Conservation (phyloP, 2,888 invertebrate genomes). For the Lepidocyrtinus sp. region DNA sequence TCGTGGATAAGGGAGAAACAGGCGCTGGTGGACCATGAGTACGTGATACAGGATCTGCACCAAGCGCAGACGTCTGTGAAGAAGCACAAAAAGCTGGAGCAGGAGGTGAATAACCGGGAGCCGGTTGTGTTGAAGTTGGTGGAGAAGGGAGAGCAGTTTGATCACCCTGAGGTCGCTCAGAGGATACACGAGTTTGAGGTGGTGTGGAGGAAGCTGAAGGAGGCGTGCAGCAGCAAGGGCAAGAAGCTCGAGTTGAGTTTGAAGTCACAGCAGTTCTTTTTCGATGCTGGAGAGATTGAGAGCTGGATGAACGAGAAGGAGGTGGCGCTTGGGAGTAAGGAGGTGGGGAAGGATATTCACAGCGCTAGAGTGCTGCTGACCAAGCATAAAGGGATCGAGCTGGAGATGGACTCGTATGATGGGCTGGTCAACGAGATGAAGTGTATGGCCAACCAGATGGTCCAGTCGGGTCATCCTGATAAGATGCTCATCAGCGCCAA, state of each 20-base stretch:
- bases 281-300: conserved; percentile 93
- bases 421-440: conserved; percentile 95
- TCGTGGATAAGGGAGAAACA: conserved; percentile 94
- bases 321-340: conserved; percentile 85
- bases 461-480: conserved; percentile 86
- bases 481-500: conserved; percentile 80
- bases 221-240: conserved; percentile 81
- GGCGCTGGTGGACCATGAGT: not conserved
- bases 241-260: conserved; percentile 87
- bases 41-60: conserved; percentile 83
- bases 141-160: not conserved
- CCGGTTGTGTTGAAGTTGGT: conserved; percentile 75
- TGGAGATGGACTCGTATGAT: conserved; percentile 92
- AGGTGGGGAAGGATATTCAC: conserved; percentile 89
- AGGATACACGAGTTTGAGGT: conserved; percentile 74
- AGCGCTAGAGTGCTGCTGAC: conserved; percentile 93
- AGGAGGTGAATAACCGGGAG: conserved; percentile 89
- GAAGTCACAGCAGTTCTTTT: conserved; percentile 92
- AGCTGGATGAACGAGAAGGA: conserved; percentile 93
- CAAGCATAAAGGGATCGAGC: conserved; percentile 92
- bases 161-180: conserved; percentile 1
- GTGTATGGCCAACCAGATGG: conserved; percentile 86
- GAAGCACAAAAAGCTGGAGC: conserved; percentile 93
- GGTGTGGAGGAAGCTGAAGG: conserved; percentile 83
- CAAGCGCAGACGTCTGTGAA: conserved; percentile 93